phyloP scores from a whole-genome alignment of 2,888 invertebrate genomes.

The Cenopis cana region DNA sequence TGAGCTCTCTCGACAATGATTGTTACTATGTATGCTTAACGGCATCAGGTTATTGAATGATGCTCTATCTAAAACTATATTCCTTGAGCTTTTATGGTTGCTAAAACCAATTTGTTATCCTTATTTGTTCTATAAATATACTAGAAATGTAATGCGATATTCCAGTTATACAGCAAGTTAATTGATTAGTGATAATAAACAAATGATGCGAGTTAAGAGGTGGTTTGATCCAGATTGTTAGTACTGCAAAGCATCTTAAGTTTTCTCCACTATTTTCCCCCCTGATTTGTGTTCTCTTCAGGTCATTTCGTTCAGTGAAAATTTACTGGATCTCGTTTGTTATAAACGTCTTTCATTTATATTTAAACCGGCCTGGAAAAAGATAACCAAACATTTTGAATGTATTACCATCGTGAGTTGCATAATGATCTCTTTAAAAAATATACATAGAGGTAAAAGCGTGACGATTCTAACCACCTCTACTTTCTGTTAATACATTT shows the following conservation, averaged over 20 bases:
- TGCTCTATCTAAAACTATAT: constrained; percentile 50
- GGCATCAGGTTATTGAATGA: constrained; percentile 65
- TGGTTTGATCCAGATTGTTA: constrained; percentile 57
- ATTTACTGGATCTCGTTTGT: constrained; percentile 39
- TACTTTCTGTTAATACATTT: not conserved
- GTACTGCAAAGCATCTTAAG: constrained; percentile 65
- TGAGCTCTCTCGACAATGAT: constrained; percentile 71
- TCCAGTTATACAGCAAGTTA: constrained; percentile 40
- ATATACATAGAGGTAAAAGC: not conserved
- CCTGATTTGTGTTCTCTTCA: constrained; percentile 21
- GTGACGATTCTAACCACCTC: constrained; percentile 27
- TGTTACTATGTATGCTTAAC: constrained; percentile 56
- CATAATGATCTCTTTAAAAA: not conserved
- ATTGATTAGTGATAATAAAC: constrained; percentile 45
- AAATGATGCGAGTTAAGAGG: constrained; percentile 50
- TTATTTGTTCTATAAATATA: constrained; percentile 12
- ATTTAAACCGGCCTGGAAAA: constrained; percentile 78
- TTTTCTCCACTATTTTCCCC: constrained; percentile 41
- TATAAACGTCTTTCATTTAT: constrained; percentile 59
- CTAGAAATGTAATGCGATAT: constrained; percentile 15
- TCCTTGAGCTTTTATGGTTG: constrained; percentile 50
- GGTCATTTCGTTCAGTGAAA: constrained; percentile 32
- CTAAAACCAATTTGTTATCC: constrained; percentile 37
- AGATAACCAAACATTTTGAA: constrained; percentile 57
- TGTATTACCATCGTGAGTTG: not conserved